Conservation (phyloP, 1,140 invertebrate genomes). For the Panagrolaimus sp. region DNA sequence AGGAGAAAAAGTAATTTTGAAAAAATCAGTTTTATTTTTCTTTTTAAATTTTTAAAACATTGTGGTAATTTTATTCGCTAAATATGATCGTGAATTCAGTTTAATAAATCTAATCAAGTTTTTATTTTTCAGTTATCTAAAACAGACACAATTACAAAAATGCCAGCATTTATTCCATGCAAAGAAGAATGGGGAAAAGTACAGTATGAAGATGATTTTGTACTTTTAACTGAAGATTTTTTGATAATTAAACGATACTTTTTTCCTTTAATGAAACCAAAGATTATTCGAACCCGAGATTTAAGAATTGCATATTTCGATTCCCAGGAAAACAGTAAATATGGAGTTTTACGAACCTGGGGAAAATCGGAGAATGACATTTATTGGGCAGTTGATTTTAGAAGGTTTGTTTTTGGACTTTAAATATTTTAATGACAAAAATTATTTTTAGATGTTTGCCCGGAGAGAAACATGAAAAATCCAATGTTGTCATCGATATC, state of each 20-base stretch:
- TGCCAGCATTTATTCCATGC: too few species aligned
- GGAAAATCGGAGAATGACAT: slow-evolving; percentile 22
- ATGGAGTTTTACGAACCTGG: slow-evolving; percentile 33
- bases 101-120: too few species aligned
- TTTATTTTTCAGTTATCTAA: too few species aligned
- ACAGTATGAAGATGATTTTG: slow-evolving; percentile 26
- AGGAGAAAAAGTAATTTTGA: too few species aligned
- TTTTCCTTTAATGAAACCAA: slow-evolving; percentile 39
- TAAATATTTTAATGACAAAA: too few species aligned
- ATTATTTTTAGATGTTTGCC: not conserved
- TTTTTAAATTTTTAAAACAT: too few species aligned
- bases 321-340: slow-evolving; percentile 32
- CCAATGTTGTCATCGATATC: slow-evolving; percentile 13
- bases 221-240: slow-evolving; percentile 20
- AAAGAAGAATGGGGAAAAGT: too few species aligned
- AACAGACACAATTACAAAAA: too few species aligned
- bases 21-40: too few species aligned
- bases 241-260: slow-evolving; percentile 44
- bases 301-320: slow-evolving; percentile 41
- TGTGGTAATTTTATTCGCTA: too few species aligned
- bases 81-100: too few species aligned
- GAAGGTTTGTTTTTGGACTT: too few species aligned
- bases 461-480: slow-evolving; percentile 4
- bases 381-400: slow-evolving; percentile 36
- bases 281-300: slow-evolving; percentile 35